Evolutionary conservation across 2,888 invertebrate genomes (phyloP), one percentile per base, ranked within the genome.

Genomic region (Acleris emargana): DNA sequence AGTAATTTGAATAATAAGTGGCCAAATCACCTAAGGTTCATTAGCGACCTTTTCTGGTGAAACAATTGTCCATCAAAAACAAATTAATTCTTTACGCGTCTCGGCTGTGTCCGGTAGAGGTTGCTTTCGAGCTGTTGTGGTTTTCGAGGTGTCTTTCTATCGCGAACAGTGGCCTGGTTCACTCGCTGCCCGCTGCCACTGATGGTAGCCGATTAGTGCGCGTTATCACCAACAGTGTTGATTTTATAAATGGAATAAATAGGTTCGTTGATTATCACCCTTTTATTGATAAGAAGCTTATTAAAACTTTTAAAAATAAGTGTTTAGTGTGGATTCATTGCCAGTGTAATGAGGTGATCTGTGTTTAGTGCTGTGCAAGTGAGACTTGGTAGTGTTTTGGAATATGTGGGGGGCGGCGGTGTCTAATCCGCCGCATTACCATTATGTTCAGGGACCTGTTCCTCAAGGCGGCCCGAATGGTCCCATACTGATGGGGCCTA

Each of bases 391-490:
- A 80, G 81, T 83, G 81, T 71, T 78, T 71, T 51, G 68, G 77
- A 87, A 74, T 72, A 92, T 93, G 92, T 93, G 91, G 92, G 91
- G 91, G 71, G 88, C 90, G 51, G 88, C 92, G 67, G 91, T 93
- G 70, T 89, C 91, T 9, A 91, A 83, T 77, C 89, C 91, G 60
- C 87, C 89, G 67, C 91, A 90, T 73, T 91, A 88, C 73, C 89
- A 91, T 73, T 91, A 91, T 75, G 85, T 87, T 53, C 90, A 88
- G 72, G 88, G 88, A 55, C 76, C 84, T 22, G 75, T 83, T 16
- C 82, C 86, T 25, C 86, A 84, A 64, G 79, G 81, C 20, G 89
- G 89, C 1, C 90, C 91, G 3, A 78, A 83, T 50, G 91, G 90
- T 13, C 91, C 90, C 9, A 75, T 91, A 61, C 73, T 91, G 67